Base-by-base conservation (phyloP, 2,113 vertebrate species). In the Sturnus vulgaris region DNA sequence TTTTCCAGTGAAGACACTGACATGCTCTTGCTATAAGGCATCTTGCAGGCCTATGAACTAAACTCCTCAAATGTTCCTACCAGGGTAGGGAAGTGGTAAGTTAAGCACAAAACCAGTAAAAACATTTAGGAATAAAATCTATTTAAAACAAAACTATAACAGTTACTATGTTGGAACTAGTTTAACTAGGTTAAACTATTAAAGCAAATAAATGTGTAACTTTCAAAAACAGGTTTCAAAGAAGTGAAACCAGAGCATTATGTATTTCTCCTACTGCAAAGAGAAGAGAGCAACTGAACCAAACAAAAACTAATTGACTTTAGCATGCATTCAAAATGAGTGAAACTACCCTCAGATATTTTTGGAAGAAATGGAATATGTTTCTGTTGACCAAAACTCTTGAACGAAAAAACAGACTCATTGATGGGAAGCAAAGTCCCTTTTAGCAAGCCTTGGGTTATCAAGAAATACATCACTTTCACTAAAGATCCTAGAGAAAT, bases 391-490 rank as follows among this genome's bases (percentile, higher is more conserved):
- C 78, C 90, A 87, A 93, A 69, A 52, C 71, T 80, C 72, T 92
- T 2, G 0, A 65, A 79, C 30, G 55, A 83, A 88, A 79, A 76
- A 53, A 0, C 4, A 86, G 42, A 71, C 15, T 88, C 68, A 75
- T 5, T 73, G 75, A 88, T 30, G 79, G 15, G 2, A 84, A 85
- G 59, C 42, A 39, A 80, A 91, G 82, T 30, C 39, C 79, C 85
- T 95, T 96, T 84, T 55, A 96, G 85, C 93, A 95, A 93, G 46
- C 46, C 88, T 68, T 37, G 22, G 42, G 55, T 90, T 95, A 95
- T 86, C 96, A 96, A 93, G 89, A 94, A 90, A 95, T 92, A 91
- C 79, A 96, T 96, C 84, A 92, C 39, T 94, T 93, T 91, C 94
- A 96, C 77, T 86, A 57, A 93, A 88, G 78, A 86, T 77, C 71